A percentile compares a stretch with the other conserved stretches of the same genome.
phyloP scores from a whole-genome alignment of 30 jellyfish, hydroid and myxozoan species.

The Aurelia coerulea region DNA sequence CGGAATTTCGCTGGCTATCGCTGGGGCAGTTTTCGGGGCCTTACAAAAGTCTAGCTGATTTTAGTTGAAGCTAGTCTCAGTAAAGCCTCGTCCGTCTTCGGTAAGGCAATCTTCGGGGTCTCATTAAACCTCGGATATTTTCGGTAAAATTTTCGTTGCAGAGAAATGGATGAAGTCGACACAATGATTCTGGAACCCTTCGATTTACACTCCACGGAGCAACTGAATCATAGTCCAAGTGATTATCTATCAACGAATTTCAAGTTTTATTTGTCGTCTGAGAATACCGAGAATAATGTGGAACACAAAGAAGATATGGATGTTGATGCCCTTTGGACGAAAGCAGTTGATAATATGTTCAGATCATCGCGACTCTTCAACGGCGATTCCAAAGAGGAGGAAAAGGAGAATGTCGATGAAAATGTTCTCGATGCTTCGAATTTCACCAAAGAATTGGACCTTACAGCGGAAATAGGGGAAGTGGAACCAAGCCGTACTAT shows the following conservation, averaged over 20 bases:
- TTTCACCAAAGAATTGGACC: not conserved
- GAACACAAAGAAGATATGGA: slow-evolving; percentile 30
- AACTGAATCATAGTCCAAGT: slow-evolving; percentile 62
- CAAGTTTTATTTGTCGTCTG: slow-evolving; percentile 29
- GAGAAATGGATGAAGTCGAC: slow-evolving; percentile 55
- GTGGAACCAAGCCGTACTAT: slow-evolving; percentile 5
- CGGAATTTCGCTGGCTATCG: too few species aligned
- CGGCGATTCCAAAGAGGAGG: slow-evolving; percentile 48
- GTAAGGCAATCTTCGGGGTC: too few species aligned
- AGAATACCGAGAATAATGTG: not conserved
- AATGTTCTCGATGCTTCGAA: slow-evolving; percentile 31
- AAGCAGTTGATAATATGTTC: slow-evolving; percentile 71
- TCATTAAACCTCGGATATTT: not conserved
- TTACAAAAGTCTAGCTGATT: too few species aligned
- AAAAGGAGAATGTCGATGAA: slow-evolving; percentile 63
- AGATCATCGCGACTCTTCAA: slow-evolving; percentile 59
- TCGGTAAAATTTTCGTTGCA: not conserved
- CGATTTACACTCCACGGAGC: slow-evolving; percentile 53
- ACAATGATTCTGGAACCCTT: slow-evolving; percentile 51
- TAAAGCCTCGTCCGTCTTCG: too few species aligned
- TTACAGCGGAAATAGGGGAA: not conserved
- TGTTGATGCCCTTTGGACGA: slow-evolving; percentile 66
- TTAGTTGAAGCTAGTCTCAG: too few species aligned
- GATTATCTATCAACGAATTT: slow-evolving; percentile 55
- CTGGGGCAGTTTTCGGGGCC: too few species aligned